Evolutionary conservation across 2,113 vertebrate genomes (phyloP).

Genomic region (Electrona antarctica): DNA sequence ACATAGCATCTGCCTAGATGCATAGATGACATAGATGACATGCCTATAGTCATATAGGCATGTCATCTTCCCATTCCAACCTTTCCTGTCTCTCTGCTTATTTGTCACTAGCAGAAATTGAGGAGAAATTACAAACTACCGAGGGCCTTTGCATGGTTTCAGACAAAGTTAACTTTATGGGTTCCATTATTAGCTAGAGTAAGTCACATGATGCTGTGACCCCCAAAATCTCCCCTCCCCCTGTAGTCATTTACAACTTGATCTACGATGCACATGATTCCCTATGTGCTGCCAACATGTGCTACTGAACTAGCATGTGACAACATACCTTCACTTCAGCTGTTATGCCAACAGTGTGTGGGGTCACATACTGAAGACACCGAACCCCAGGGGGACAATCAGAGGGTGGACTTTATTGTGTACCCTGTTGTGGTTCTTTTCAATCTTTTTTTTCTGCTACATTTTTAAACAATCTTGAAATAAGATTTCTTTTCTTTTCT

Average conservation of each 20-base stretch:
- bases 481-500: no score
- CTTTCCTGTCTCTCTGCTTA: no score
- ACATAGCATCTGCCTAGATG: no score
- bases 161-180: no score
- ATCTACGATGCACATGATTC: neutral
- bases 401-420: neutral
- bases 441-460: no score
- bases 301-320: constrained; percentile 17
- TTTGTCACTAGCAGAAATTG: no score
- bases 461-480: no score
- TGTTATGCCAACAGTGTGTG: constrained; percentile 26
- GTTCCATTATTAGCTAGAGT: neutral
- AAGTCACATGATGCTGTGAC: neutral
- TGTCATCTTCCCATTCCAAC: no score
- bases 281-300: neutral
- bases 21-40: no score
- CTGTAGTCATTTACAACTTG: neutral
- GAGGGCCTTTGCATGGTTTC: no score
- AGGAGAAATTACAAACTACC: no score
- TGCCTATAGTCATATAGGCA: no score
- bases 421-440: neutral
- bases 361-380: constrained; percentile 1
- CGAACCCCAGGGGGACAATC: neutral
- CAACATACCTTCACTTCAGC: constrained; percentile 6
- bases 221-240: neutral